These are phyloP conservation scores for Lutra lutra DNA, from an alignment of 2,797 vertebrate genomes.

Conservation along the genomic window DNA sequence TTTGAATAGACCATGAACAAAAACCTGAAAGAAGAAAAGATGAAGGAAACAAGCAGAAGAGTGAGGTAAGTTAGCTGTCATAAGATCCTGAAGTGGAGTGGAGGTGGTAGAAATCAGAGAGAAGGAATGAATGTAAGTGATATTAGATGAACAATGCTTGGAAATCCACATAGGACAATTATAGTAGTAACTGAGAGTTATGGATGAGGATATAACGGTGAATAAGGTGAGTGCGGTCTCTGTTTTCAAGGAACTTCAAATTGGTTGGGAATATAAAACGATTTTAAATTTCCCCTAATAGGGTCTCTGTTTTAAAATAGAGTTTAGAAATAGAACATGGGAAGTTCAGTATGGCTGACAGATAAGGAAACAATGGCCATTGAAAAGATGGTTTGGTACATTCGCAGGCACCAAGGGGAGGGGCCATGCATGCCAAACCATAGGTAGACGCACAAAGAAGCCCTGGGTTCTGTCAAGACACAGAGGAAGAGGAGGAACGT, in stretches of 20 bases:
- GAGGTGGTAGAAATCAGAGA: background rate
- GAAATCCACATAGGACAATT: background rate
- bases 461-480: background rate
- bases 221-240: background rate
- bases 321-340: background rate
- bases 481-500: background rate
- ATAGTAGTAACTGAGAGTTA: background rate
- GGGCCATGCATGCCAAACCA: background rate
- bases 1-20: background rate
- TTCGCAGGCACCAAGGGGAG: background rate
- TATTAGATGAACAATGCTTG: background rate
- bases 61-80: background rate
- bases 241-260: background rate
- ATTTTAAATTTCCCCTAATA: background rate
- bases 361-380: background rate
- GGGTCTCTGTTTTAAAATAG: background rate
- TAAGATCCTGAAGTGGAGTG: background rate
- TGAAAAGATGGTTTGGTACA: background rate
- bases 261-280: background rate
- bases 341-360: background rate
- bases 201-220: background rate
- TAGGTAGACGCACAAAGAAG: background rate
- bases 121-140: background rate
- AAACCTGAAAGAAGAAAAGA: background rate
- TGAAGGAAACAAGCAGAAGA: background rate